Percentiles rank a stretch among this genome's conserved stretches.
Evolutionary conservation across 2,888 invertebrate genomes (phyloP).

Genomic region (Hyposoter dolosus): DNA sequence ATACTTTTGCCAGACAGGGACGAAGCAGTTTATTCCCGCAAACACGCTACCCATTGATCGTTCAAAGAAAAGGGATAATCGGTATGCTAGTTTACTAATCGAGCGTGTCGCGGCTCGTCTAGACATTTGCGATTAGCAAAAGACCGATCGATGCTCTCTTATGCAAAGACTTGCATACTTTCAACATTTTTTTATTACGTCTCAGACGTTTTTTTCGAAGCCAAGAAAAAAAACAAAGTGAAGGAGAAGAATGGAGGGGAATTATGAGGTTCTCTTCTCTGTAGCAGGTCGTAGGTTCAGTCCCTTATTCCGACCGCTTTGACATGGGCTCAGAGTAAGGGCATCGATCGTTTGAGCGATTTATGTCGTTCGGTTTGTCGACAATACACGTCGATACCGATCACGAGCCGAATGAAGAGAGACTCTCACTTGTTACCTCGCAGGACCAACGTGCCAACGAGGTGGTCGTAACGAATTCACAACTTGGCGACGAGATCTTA

Average conservation of each 20-base stretch:
- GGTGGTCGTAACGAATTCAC: constrained; percentile 33
- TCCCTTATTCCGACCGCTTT: constrained; percentile 18
- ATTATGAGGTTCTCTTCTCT: constrained; percentile 30
- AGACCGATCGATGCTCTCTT: constrained; percentile 60
- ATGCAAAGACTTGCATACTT: constrained; percentile 20
- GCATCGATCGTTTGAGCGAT: constrained; percentile 22
- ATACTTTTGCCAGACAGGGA: constrained; percentile 42
- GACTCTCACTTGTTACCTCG: constrained; percentile 12
- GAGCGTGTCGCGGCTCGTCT: constrained; percentile 77
- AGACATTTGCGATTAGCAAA: constrained; percentile 73
- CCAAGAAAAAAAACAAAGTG: constrained; percentile 4
- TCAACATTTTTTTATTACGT: constrained; percentile 16
- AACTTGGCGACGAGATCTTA: constrained; percentile 45
- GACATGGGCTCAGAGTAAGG: not conserved
- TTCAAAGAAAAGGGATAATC: constrained; percentile 57
- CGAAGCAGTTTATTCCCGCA: constrained; percentile 69
- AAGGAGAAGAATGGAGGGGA: constrained; percentile 33
- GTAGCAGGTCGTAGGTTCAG: constrained; percentile 43
- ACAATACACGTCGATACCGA: constrained; percentile 60
- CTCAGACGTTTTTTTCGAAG: constrained; percentile 27
- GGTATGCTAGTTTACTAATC: constrained; percentile 74
- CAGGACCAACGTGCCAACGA: constrained; percentile 42
- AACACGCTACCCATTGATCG: constrained; percentile 79
- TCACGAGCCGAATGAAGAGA: constrained; percentile 14
- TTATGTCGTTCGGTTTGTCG: constrained; percentile 44